A percentile compares a stretch with the other conserved stretches of the same genome.
These are phyloP conservation scores for Sitta carolinensis DNA, from an alignment of 2,797 vertebrate species.

Conservation along the genomic window DNA sequence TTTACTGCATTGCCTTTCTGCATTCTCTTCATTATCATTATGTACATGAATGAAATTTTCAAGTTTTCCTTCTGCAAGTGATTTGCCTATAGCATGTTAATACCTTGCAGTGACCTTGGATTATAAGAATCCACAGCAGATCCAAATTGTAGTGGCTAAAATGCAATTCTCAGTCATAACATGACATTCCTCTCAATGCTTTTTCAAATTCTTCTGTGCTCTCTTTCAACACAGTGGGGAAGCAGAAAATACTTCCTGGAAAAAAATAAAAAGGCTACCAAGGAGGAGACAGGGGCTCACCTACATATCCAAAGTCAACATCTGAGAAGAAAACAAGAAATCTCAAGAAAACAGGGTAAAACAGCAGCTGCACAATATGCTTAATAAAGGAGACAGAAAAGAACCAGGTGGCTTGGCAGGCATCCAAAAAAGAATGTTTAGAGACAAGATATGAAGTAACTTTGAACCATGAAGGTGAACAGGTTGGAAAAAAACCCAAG, in stretches of 20 bases:
- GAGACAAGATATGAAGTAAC: conserved; percentile 9
- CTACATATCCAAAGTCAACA: background rate
- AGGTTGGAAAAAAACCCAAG: background rate
- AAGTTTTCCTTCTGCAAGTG: background rate
- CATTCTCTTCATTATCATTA: background rate
- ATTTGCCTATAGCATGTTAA: background rate
- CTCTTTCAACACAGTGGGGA: background rate
- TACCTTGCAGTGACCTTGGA: background rate
- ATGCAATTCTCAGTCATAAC: background rate
- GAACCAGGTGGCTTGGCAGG: conserved; percentile 28
- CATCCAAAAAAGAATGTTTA: background rate
- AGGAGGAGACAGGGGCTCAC: background rate
- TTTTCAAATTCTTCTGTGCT: background rate
- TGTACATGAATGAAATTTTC: background rate
- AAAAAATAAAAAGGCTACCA: background rate
- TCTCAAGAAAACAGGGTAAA: background rate
- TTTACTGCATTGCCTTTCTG: background rate
- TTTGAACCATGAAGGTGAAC: conserved; percentile 22
- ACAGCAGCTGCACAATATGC: background rate
- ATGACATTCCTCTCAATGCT: background rate
- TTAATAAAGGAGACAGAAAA: background rate
- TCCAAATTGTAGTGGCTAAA: background rate
- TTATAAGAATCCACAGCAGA: background rate
- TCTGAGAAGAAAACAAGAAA: background rate
- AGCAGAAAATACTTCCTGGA: background rate